Evolutionary conservation across 1,140 invertebrate species (phyloP), one percentile per base, ranked within the genome.

Genomic region (Anastatus disparis): DNA sequence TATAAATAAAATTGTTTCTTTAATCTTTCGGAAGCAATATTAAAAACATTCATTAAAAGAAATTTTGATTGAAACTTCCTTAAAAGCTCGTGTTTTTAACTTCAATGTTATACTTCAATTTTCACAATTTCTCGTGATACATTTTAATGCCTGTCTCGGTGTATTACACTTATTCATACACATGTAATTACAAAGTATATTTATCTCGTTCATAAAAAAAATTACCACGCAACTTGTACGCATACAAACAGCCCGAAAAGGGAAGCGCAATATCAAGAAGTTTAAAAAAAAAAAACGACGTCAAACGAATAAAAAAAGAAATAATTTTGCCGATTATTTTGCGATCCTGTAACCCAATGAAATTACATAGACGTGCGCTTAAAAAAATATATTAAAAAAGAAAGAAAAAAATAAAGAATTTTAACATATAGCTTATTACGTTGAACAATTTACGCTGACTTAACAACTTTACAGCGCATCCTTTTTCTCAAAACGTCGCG

Each of bases 381-480:
- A 6, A 35, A 6, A n/a, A 35, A 6, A 35, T 35, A 35, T 35
- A 10, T 35, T 6, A 35, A 35, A 35, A 10, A 35, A 6, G 31
- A 35, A 6, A 2, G 17, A 4, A 24, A 40, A 13, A 42, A 31
- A 27, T 46, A 46, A 29, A 44, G 15, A 29, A 10, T 29, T 15
- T 6, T n/a, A 63, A 27, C 17, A n/a, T 38, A 15, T 12, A 12
- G 10, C 38, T 70, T 26, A 70, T 70, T 63, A 62, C 53, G 35
- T n/a, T 46, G 31, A 55, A 40, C 53, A 20, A 58, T 46, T 67
- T 67, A 44, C 66, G 55, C 17, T 22, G 44, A 52, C 44, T 62
- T 63, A 70, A 70, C 35, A 46, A 70, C 46, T 63, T 50, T 44
- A 38, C 56, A 24, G 38, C 35, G 50, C 63, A 42, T 55, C 48